A percentile compares a stretch with the other conserved stretches of the same genome.
phyloP scores from a whole-genome alignment of 37 sponge, comb jelly and placozoan genomes.

The Chondrosia reniformis region DNA sequence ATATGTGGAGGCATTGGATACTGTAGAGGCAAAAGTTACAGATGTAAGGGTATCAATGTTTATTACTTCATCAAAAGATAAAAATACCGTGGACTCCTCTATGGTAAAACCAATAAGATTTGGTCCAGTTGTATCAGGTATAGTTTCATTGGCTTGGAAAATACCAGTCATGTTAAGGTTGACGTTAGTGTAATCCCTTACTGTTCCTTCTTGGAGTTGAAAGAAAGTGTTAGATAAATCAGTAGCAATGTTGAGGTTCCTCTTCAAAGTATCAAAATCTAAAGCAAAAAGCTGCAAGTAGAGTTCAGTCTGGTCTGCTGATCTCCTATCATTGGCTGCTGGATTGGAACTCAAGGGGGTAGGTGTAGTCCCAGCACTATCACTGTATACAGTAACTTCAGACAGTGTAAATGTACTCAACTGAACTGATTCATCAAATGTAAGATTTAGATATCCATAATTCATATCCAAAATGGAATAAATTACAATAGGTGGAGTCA shows the following conservation, averaged over 20 bases:
- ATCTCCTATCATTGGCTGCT: not conserved
- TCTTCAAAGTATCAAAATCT: slow-evolving; percentile 69
- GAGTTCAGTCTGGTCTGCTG: slow-evolving; percentile 35
- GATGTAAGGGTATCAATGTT: slow-evolving; percentile 41
- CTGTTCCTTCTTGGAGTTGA: slow-evolving; percentile 12
- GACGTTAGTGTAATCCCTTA: slow-evolving; percentile 47
- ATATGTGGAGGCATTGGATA: slow-evolving; percentile 29
- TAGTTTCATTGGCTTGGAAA: slow-evolving; percentile 16
- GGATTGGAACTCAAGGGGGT: not conserved
- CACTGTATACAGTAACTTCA: slow-evolving; percentile 35
- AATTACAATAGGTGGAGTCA: slow-evolving; percentile 24
- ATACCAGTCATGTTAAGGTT: not conserved
- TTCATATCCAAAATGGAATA: slow-evolving; percentile 64
- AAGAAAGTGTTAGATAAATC: slow-evolving; percentile 38
- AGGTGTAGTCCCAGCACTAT: not conserved
- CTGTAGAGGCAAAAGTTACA: slow-evolving; percentile 27
- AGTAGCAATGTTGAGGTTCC: slow-evolving; percentile 37
- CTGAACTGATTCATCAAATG: slow-evolving; percentile 79
- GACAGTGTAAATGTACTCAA: slow-evolving; percentile 27
- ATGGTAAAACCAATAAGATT: slow-evolving; percentile 39
- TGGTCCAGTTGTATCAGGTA: slow-evolving; percentile 70
- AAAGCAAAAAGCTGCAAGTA: slow-evolving; percentile 7
- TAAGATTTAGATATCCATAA: slow-evolving; percentile 59
- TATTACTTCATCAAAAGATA: slow-evolving; percentile 80
- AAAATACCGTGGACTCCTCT: slow-evolving; percentile 23